phyloP scores from a whole-genome alignment of 2,113 vertebrate species.

The Tragulus kanchil region DNA sequence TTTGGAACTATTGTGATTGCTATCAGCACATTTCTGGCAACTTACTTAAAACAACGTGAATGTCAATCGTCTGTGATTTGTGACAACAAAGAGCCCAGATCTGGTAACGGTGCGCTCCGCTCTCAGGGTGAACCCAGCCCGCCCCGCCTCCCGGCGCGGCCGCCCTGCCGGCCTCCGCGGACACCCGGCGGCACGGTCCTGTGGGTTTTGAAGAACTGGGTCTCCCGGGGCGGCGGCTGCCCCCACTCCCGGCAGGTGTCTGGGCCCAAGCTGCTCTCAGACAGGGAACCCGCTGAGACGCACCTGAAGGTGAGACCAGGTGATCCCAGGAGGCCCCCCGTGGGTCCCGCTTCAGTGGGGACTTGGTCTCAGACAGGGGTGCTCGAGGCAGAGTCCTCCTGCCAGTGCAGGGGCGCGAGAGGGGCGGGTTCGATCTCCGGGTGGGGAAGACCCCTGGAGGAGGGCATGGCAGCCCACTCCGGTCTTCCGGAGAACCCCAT shows the following conservation, averaged over 20 bases:
- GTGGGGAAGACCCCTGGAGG: no score
- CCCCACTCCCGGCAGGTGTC: background rate
- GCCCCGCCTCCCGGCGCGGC: accelerated
- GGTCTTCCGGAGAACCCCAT: no score
- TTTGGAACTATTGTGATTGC: accelerated
- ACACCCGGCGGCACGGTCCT: background rate
- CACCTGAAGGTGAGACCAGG: accelerated
- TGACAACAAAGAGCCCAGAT: accelerated
- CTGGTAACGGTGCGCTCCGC: no score
- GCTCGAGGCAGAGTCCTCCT: no score
- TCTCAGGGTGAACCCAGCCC: accelerated
- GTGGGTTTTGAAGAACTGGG: accelerated
- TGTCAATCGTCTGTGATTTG: background rate
- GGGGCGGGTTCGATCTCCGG: no score
- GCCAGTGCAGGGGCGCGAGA: no score
- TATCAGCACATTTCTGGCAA: accelerated
- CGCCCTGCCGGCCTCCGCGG: no score
- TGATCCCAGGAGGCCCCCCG: background rate
- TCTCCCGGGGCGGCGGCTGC: background rate
- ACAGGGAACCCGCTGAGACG: accelerated
- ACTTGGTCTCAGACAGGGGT: accelerated
- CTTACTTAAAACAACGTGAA: background rate
- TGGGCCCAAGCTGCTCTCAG: background rate
- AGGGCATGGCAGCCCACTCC: no score
- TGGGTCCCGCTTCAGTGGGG: accelerated